Base-by-base conservation (phyloP, 1,140 invertebrate genomes). In the Euborellia annulipes region DNA sequence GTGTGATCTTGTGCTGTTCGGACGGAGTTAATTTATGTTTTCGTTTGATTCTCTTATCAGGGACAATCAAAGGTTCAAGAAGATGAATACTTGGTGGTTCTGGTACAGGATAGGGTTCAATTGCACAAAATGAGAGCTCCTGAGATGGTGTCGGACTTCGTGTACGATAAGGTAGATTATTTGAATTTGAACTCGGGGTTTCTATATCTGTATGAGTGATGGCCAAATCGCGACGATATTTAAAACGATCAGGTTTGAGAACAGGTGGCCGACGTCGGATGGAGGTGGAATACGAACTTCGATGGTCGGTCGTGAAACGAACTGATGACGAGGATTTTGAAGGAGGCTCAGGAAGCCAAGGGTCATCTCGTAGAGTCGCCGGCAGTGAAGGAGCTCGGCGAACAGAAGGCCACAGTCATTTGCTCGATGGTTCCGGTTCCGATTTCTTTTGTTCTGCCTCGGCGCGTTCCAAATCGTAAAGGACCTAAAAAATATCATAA, bases 1-100 rank as follows among this genome's bases (percentile, higher is more conserved):
- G 62, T 2, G 65, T 54, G 47, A 71, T 61, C 52, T 67, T 69
- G 9, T 64, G 55, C 41, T 68, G 61, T 47, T 71, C 66, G 9
- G 58, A 57, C 36, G 58, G 58, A 21, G 54, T 54, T 17, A 60
- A 46, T 20, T 46, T 46, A 30, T 50, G 50, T 19, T 52, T 53
- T 44, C 44, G 54, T 43, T 49, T 41, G 19, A 39, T 55, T 37
- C 50, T 44, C 43, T 60, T 61, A 43, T 57, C 55, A 18, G 61
- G 49, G 50, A 60, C 58, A 22, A 68, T 49, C 3, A 70, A 41
- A 37, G 69, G 70, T 47, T 72, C 66, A 20, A 71, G 52, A 22
- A 71, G 47, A 19, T 71, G 48, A 2, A 69, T 49, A 50, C 64
- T 67, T 8, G 60, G 54, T 34, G 57, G 52, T 41, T 61, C 22